These are phyloP conservation scores for Drosophila nigritarsus DNA, from an alignment of 2,888 invertebrate genomes.

Conservation along the genomic window DNA sequence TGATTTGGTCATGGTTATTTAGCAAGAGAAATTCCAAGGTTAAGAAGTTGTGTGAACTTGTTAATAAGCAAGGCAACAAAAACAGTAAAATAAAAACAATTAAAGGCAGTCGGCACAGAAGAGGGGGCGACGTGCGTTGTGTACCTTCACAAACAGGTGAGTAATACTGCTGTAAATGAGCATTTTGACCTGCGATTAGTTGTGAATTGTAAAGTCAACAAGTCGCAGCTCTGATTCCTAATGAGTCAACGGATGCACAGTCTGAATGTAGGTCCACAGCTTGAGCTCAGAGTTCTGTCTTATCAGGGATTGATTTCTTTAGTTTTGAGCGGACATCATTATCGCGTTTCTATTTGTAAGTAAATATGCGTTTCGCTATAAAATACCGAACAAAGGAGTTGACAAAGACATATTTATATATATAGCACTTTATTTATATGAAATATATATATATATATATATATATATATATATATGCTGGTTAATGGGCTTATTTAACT, in stretches of 20 bases:
- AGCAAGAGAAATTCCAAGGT: not conserved
- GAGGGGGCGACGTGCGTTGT: conserved; percentile 4
- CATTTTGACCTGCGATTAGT: not conserved
- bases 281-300: not conserved
- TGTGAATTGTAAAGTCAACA: not conserved
- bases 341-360: not conserved
- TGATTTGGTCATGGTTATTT: not conserved
- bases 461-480: no score
- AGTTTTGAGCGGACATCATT: not conserved
- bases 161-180: conserved; percentile 25
- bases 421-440: not conserved
- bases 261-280: not conserved
- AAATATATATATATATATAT: not conserved
- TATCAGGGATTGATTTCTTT: conserved; percentile 12
- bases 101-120: not conserved
- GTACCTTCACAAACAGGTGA: conserved; percentile 36
- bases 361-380: not conserved
- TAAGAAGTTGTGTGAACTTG: not conserved
- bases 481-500: no score
- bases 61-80: conserved; percentile 12
- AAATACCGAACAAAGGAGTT: conserved; percentile 21
- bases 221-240: not conserved
- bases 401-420: not conserved
- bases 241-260: conserved; percentile 13
- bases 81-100: conserved; percentile 12